These are phyloP conservation scores for Hylyphantes graminicola DNA, from an alignment of 1,140 invertebrate species.

Conservation along the genomic window DNA sequence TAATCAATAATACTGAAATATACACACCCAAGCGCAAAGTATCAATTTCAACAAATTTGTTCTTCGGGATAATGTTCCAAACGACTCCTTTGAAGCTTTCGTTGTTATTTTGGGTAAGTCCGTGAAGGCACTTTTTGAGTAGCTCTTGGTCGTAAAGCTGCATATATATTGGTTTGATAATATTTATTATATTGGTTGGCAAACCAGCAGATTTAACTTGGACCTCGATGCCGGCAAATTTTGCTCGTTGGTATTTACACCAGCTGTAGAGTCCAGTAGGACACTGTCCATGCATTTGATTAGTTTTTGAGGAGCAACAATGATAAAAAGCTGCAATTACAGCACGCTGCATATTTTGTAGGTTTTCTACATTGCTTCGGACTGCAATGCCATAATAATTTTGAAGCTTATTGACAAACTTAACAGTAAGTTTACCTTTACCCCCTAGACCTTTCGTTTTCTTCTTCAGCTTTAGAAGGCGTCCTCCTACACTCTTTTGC, in stretches of 20 bases:
- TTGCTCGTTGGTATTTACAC: constrained; percentile 8
- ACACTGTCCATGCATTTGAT: constrained; percentile 23
- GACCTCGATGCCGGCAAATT: background rate
- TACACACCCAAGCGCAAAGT: too few species aligned
- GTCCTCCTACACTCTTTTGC: constrained; percentile 6
- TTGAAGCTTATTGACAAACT: constrained; percentile 27
- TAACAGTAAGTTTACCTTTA: constrained; percentile 19
- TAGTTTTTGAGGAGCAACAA: background rate
- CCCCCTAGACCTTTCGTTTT: constrained; percentile 17
- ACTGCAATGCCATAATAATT: constrained; percentile 43
- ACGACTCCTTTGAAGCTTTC: too few species aligned
- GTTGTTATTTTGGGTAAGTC: too few species aligned
- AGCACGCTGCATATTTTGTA: background rate
- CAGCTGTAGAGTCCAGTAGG: constrained; percentile 5
- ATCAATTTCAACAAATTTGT: too few species aligned
- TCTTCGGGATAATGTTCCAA: too few species aligned
- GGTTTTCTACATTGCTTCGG: background rate
- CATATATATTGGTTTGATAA: background rate
- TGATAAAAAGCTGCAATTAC: too few species aligned
- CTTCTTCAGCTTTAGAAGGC: constrained; percentile 11
- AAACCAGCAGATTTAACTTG: constrained; percentile 5
- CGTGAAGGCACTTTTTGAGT: too few species aligned
- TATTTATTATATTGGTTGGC: constrained; percentile 19
- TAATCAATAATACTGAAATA: too few species aligned
- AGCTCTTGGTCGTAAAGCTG: too few species aligned